Evolutionary conservation across 1,140 invertebrate species (phyloP), one percentile per base, ranked within the genome.

Genomic region (Meteorus sp.): DNA sequence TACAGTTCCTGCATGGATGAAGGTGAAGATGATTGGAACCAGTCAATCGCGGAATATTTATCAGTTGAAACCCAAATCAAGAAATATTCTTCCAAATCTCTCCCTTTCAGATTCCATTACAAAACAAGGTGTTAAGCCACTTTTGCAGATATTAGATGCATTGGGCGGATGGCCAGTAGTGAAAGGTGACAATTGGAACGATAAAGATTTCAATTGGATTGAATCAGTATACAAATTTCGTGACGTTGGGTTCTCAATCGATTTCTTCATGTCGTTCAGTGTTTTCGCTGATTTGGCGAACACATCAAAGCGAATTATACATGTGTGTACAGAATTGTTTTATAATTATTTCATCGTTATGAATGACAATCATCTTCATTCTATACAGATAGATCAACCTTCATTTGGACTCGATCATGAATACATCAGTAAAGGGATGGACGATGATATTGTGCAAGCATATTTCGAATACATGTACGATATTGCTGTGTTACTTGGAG

Each of bases 301-400:
- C 74, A 93, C n/a, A n/a, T n/a, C n/a, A n/a, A n/a, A n/a, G n/a
- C n/a, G n/a, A n/a, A n/a, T n/a, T n/a, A n/a, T n/a, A n/a, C n/a
- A n/a, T n/a, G n/a, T n/a, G n/a, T n/a, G n/a, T n/a, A n/a, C n/a
- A n/a, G n/a, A n/a, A n/a, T n/a, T n/a, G n/a, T n/a, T n/a, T n/a
- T n/a, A n/a, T n/a, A n/a, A n/a, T n/a, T n/a, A n/a, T n/a, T n/a
- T n/a, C n/a, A n/a, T n/a, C n/a, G n/a, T n/a, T n/a, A n/a, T n/a
- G n/a, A n/a, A n/a, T n/a, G n/a, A n/a, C n/a, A n/a, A n/a, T n/a
- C n/a, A n/a, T n/a, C n/a, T n/a, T n/a, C n/a, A n/a, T n/a, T n/a
- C n/a, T n/a, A n/a, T n/a, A n/a, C n/a, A 96, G 93, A 71, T 98
- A 66, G 96, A 98, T 80, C 95, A 98, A 85, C 89, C 92, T 0